Evolutionary conservation across 1,140 invertebrate species (phyloP), one percentile per base, ranked within the genome.

Genomic region (Popillia japonica): DNA sequence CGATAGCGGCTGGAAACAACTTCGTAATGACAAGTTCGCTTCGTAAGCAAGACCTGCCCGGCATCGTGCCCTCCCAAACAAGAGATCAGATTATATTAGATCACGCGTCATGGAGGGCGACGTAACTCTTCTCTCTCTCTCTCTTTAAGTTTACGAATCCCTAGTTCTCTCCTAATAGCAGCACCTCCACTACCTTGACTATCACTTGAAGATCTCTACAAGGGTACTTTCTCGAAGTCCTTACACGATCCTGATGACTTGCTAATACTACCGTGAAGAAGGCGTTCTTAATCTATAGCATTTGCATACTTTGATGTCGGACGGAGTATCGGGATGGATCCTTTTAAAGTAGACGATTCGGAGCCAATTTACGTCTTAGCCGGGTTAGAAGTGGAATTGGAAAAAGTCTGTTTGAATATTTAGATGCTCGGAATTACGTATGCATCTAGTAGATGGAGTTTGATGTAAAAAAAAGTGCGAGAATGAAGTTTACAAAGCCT

Each of bases 281-380:
- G 61, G 61, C 61, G 61, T 68, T 68, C 61, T 68, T 68, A 68
- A 68, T 68, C 61, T 34, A 55, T 55, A 55, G 8, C 61, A 68
- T 68, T 68, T 68, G 61, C 61, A 68, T 77, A 61, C 76, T 68
- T 77, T 68, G 76, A 55, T 61, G 68, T 77, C n/a, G 40, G 27
- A 20, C 11, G 11, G 73, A 75, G 73, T 20, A 14, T 22, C 20
- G 14, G 40, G 27, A 40, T 9, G 40, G 40, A 75, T 75, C 40
- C 22, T 72, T 34, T 34, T 42, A 9, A 75, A 10, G n/a, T 10
- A 11, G 40, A 17, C 20, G 40, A 48, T 48, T 48, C n/a, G 10
- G 40, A 48, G 17, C 17, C 40, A 42, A 75, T 75, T 75, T 41
- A 75, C 7, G 42, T n/a, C 40, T 75, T 27, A 22, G 0, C 72